These are phyloP conservation scores for Pedetes capensis DNA, from an alignment of 2,113 vertebrate species.

Conservation along the genomic window DNA sequence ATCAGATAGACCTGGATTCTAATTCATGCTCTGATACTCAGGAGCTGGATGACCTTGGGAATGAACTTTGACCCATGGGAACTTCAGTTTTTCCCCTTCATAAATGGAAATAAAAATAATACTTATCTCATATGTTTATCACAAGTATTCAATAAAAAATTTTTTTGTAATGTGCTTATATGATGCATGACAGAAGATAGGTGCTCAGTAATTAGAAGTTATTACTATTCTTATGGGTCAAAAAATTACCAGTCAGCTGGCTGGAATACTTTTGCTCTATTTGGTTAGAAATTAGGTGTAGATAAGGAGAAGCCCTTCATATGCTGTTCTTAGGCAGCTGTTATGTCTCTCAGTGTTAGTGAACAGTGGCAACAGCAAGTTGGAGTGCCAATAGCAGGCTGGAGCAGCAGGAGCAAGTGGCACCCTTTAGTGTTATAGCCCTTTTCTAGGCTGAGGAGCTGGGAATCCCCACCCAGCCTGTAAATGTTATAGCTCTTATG, in stretches of 20 bases:
- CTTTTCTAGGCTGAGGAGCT: too few relatives aligned
- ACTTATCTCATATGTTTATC: background rate
- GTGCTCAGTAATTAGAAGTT: slow-evolving; percentile 24
- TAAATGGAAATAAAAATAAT: slow-evolving; percentile 30
- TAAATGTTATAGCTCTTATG: too few relatives aligned
- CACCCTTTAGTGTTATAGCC: too few relatives aligned
- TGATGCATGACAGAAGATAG: background rate
- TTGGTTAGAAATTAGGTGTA: too few relatives aligned
- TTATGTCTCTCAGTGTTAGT: too few relatives aligned
- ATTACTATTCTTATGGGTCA: background rate
- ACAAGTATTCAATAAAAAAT: slow-evolving; percentile 23
- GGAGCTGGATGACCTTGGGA: background rate
- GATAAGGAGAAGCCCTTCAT: too few relatives aligned
- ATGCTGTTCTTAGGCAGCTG: too few relatives aligned
- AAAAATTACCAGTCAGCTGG: background rate
- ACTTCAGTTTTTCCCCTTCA: background rate
- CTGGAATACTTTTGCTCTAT: too few relatives aligned
- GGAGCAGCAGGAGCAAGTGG: too few relatives aligned
- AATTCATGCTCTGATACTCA: background rate
- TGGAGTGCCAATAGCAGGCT: too few relatives aligned
- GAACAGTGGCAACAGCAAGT: too few relatives aligned
- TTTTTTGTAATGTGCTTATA: background rate
- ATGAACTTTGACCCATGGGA: background rate
- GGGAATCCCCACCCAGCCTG: too few relatives aligned
- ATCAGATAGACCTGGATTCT: background rate